These are phyloP conservation scores for Catharus bicknelli DNA, from an alignment of 2,113 vertebrate genomes.

Conservation along the genomic window DNA sequence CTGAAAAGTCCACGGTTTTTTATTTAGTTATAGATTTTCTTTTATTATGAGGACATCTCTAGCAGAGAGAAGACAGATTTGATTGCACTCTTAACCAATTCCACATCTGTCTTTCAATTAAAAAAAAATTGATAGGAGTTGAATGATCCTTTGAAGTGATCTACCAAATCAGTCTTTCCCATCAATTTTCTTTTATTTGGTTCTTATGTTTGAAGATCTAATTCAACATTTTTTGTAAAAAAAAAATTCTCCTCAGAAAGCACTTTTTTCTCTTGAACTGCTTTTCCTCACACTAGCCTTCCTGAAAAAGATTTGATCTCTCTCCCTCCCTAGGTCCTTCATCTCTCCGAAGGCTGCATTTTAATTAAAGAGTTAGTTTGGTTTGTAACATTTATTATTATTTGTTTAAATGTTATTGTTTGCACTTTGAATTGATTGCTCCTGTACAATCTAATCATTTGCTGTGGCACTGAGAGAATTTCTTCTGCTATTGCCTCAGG, in stretches of 20 bases:
- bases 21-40: background rate
- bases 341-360: constrained; percentile 31
- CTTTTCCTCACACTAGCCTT: background rate
- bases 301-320: background rate
- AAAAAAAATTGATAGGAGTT: background rate
- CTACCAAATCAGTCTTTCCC: background rate
- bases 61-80: background rate
- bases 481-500: constrained; percentile 55
- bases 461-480: constrained; percentile 22
- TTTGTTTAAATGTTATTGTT: constrained; percentile 65
- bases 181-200: background rate
- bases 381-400: constrained; percentile 40
- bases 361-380: constrained; percentile 65
- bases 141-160: background rate
- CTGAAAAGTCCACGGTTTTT: background rate
- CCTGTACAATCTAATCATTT: constrained; percentile 44
- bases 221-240: background rate
- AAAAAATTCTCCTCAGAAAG: background rate
- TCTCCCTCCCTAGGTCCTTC: background rate
- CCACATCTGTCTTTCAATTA: background rate
- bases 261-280: constrained; percentile 18
- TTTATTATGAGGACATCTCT: background rate
- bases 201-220: background rate
- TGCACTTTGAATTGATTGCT: constrained; percentile 47
- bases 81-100: background rate